Conservation (phyloP, 2,888 invertebrate genomes). For the Cactoblastis cactorum region DNA sequence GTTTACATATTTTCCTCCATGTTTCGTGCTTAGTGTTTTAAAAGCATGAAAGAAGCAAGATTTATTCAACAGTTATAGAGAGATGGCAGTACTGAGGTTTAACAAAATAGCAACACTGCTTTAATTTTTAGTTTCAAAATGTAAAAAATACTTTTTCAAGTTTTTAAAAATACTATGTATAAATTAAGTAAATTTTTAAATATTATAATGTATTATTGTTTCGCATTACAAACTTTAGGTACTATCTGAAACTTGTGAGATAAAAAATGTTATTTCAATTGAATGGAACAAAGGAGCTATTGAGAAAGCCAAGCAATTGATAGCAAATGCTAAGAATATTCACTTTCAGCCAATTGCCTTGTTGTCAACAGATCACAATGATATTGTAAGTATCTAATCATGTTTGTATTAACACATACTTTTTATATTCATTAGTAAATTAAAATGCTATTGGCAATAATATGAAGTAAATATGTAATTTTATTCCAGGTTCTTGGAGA, state of each 20-base stretch:
- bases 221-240: slow-evolving; percentile 24
- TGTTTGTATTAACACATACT: too few species aligned
- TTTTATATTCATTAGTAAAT: too few species aligned
- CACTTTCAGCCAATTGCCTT: slow-evolving; percentile 45
- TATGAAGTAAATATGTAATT: not conserved
- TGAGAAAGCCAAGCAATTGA: slow-evolving; percentile 33
- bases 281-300: slow-evolving; percentile 40
- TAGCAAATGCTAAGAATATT: slow-evolving; percentile 30
- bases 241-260: slow-evolving; percentile 35
- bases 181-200: not conserved
- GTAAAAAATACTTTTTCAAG: too few species aligned
- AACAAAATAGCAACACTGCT: too few species aligned
- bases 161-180: too few species aligned
- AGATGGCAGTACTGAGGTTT: too few species aligned
- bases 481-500: slow-evolving; percentile 47
- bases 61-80: too few species aligned
- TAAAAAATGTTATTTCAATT: slow-evolving; percentile 29
- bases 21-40: too few species aligned
- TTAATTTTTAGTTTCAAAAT: too few species aligned
- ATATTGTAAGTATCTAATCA: slow-evolving; percentile 44
- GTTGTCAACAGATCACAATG: slow-evolving; percentile 41
- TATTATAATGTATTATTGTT: not conserved
- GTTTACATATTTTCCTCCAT: too few species aligned
- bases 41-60: too few species aligned
- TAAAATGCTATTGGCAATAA: too few species aligned